phyloP scores from a whole-genome alignment of 2,888 invertebrate species.

The Aquatica leii region DNA sequence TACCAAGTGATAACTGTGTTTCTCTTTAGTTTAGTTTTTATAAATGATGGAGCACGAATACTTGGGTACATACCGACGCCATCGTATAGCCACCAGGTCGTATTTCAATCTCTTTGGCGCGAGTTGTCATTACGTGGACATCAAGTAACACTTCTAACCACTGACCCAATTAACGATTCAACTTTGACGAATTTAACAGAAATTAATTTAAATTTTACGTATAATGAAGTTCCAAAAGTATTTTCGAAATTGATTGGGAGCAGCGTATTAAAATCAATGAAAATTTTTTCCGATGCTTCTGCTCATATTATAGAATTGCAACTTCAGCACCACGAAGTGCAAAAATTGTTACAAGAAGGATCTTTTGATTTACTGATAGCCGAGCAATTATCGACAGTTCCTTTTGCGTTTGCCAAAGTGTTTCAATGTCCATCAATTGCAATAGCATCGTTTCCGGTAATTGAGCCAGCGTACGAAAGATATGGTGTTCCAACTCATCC shows the following conservation, averaged over 20 bases:
- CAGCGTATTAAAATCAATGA: not conserved
- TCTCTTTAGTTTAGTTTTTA: too few species aligned
- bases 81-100: constrained; percentile 62
- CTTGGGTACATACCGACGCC: constrained; percentile 59
- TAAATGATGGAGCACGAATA: constrained; percentile 52
- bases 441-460: constrained; percentile 63
- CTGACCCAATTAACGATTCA: constrained; percentile 56
- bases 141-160: constrained; percentile 60
- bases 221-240: not conserved
- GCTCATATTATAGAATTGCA: constrained; percentile 13
- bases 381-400: constrained; percentile 63
- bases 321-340: constrained; percentile 44
- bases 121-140: constrained; percentile 61
- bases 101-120: constrained; percentile 59
- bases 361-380: constrained; percentile 67
- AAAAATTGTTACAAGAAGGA: constrained; percentile 53
- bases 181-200: constrained; percentile 56
- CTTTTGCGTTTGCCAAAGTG: constrained; percentile 64
- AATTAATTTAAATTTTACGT: constrained; percentile 48
- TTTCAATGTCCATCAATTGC: constrained; percentile 66
- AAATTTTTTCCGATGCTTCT: not conserved
- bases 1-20: too few species aligned
- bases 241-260: not conserved
- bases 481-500: constrained; percentile 66
- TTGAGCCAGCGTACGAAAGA: constrained; percentile 62